A percentile compares a stretch with the other conserved stretches of the same genome.
Evolutionary conservation across 2,113 vertebrate genomes (phyloP).

Genomic region (Anser cygnoides): DNA sequence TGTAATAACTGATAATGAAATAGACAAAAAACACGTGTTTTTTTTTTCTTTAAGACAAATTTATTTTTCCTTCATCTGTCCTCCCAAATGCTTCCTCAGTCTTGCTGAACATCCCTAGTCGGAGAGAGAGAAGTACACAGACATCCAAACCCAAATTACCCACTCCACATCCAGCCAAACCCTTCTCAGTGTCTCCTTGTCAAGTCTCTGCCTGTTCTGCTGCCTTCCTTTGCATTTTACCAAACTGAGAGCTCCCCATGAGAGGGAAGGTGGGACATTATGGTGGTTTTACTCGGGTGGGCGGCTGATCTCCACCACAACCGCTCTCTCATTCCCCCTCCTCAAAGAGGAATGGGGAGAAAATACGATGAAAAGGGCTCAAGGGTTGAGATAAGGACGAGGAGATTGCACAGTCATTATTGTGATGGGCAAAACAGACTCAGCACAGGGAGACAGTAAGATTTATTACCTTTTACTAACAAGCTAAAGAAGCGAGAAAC

Average conservation of each 20-base stretch:
- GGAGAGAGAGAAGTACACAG: background rate
- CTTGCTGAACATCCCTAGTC: background rate
- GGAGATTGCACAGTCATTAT: too few species aligned
- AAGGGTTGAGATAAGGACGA: too few species aligned
- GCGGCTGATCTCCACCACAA: too few species aligned
- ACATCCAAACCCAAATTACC: background rate
- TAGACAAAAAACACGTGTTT: background rate
- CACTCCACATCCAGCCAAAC: background rate
- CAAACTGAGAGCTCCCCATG: background rate
- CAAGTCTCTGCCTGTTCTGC: background rate
- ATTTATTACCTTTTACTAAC: too few species aligned
- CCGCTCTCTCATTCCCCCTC: too few species aligned
- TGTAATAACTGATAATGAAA: background rate
- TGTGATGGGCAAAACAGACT: too few species aligned
- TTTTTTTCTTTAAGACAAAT: background rate
- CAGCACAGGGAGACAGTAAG: too few species aligned
- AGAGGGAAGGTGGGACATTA: background rate
- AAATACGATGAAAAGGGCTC: too few species aligned
- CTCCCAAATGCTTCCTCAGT: background rate
- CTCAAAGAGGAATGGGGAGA: too few species aligned
- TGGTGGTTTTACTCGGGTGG: too few species aligned
- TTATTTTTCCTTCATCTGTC: background rate
- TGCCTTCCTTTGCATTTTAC: background rate
- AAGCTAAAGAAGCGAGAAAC: too few species aligned
- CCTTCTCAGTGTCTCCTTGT: background rate